Percentiles rank a stretch among this genome's conserved stretches.
phyloP scores from a whole-genome alignment of 2,113 vertebrate genomes.

The Ailurus styani region DNA sequence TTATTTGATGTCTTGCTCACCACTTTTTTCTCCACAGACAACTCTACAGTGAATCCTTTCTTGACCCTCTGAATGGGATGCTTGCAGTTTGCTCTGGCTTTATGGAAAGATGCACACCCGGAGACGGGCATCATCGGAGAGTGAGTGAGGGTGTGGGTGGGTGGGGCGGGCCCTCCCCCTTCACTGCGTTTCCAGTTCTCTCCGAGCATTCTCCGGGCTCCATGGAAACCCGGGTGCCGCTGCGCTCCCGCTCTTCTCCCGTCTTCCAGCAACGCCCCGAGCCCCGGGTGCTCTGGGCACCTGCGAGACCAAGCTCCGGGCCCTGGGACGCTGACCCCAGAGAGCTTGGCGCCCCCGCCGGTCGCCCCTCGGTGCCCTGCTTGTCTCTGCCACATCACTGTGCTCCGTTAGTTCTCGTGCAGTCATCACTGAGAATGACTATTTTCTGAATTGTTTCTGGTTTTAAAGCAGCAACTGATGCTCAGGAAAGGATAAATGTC shows the following conservation, averaged over 20 bases:
- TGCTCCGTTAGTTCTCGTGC: rapidly evolving
- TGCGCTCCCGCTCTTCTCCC: rapidly evolving
- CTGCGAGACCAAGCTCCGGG: not conserved
- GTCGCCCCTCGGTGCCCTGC: rapidly evolving
- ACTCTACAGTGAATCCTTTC: not conserved
- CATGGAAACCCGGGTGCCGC: rapidly evolving
- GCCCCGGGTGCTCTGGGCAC: not conserved
- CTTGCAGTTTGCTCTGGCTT: not conserved
- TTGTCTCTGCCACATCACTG: rapidly evolving
- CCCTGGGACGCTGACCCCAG: not conserved
- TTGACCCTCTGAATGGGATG: not conserved
- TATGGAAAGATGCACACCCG: rapidly evolving
- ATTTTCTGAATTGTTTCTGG: not conserved
- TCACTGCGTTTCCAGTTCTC: not conserved
- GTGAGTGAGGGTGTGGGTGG: rapidly evolving
- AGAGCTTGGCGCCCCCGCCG: rapidly evolving
- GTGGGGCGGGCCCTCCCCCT: not conserved
- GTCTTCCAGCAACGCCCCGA: too few relatives aligned
- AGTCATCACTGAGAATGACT: not conserved
- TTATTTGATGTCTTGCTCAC: not conserved
- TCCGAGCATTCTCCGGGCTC: not conserved
- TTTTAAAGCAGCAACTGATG: not conserved
- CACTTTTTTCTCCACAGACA: not conserved
- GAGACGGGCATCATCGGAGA: rapidly evolving
- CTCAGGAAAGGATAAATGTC: not conserved